Evolutionary conservation across 2,888 invertebrate genomes (phyloP), one percentile per base, ranked within the genome.

Genomic region (Lingula anatina): DNA sequence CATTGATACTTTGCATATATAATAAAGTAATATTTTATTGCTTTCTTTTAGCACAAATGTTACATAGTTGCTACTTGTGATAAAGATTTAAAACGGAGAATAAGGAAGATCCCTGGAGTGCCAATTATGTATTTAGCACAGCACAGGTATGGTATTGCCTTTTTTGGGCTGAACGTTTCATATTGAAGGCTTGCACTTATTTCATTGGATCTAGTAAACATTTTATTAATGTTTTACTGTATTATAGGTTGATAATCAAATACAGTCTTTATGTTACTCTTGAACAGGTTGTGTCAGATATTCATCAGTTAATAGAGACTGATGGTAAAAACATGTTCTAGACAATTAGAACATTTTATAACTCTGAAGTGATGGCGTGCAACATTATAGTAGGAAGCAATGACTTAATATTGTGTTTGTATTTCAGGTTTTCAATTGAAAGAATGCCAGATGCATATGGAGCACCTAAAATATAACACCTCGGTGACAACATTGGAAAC

Each of bases 1-100:
- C n/a, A n/a, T n/a, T n/a, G n/a, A n/a, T n/a, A n/a, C n/a, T n/a
- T n/a, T n/a, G n/a, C n/a, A n/a, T n/a, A n/a, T n/a, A n/a, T n/a
- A 20, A 12, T n/a, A 12, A 9, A 39, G 15, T 7, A 7, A 9
- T 39, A 7, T 12, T 35, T 12, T 12, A 12, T 46, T 9, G 27
- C 47, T 40, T 54, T 61, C 53, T 68, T 66, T 7, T 75, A 97
- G 83, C 96, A 97, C 77, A 99, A 99, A 75, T 99, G 97, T 80
- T 99, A 96, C 75, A 97, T 99, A 68, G 96, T 99, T 28, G 99
- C 95, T 1, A 99, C 99, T 15, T 97, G 96, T 81, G 99, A 99
- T 78, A 95, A 90, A 77, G 99, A 97, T 76, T 81, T 99, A 54
- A 95, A 94, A 76, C 82, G 91, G 66, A 83, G 99, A 68, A 90